Evolutionary conservation across 2,113 vertebrate species (phyloP), one percentile per base, ranked within the genome.

Genomic region (Catharus minimus): DNA sequence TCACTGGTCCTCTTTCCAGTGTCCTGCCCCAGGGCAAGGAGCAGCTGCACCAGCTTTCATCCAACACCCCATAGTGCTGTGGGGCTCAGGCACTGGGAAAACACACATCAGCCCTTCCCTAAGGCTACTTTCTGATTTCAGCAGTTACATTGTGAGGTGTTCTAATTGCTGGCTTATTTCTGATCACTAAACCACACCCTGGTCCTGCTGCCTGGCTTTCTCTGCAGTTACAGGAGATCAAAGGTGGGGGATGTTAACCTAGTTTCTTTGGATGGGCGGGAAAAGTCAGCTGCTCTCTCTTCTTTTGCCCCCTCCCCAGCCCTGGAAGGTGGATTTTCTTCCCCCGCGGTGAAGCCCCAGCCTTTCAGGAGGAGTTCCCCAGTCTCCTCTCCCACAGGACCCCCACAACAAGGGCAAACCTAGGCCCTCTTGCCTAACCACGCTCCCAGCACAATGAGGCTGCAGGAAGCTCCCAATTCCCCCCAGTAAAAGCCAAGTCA

Each of bases 341-440:
- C 21, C 18, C 10, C 2, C 8, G 15, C 21, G 23, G 24, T 33
- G 46, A 83, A 90, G 60, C 11, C 30, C 11, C 46, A 82, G 53
- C 5, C 14, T 41, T 47, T 19, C 1, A 1, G 20, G 5, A 44
- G 19, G 43, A 39, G 17, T 82, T 12, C 8, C 2, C 11, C 27
- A 2, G 13, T 15, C 13, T 69, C 21, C 14, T 50, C 39, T 87
- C 10, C 57, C 32, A 57, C 1, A 11, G 30, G 18, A 39, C 7
- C 5, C 11, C 24, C 30, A 15, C 11, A 26, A 17, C 15, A 3
- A 39, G 30, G 57, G 32, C 1, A 11, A 79, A 39, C 5, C 11
- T 50, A 16, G 9, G 49, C 49, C 19, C 28, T 22, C 0, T 0
- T 3, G 0, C 16, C 47, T 19, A 21, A 26, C 28, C 15, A 1